Conservation (phyloP, 2,888 invertebrate genomes). For the Sesia apiformis region DNA sequence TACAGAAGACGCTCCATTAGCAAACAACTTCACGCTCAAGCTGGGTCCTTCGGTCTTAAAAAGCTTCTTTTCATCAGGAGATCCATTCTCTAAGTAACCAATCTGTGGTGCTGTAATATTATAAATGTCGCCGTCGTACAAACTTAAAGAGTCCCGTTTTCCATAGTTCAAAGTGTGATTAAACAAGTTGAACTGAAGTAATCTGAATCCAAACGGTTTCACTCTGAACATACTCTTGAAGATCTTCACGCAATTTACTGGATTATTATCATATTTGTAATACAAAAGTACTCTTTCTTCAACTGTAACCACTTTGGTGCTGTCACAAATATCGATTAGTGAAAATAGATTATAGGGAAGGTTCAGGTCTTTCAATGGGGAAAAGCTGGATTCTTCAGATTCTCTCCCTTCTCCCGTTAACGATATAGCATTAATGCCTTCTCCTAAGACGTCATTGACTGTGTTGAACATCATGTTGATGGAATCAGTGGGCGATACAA, state of each 20-base stretch:
- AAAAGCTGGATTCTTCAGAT: constrained; percentile 90
- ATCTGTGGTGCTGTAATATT: constrained; percentile 85
- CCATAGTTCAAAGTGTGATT: constrained; percentile 89
- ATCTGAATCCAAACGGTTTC: constrained; percentile 91
- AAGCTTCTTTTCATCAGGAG: constrained; percentile 81
- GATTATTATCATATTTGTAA: constrained; percentile 97
- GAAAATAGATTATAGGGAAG: constrained; percentile 95
- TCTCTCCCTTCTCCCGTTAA: constrained; percentile 94
- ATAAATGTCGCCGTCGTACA: constrained; percentile 95
- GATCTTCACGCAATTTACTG: constrained; percentile 98
- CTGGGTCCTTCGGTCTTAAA: constrained; percentile 85
- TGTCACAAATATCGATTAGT: constrained; percentile 96
- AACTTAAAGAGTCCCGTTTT: constrained; percentile 86
- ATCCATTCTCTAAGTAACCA: constrained; percentile 82
- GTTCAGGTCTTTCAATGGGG: constrained; percentile 85
- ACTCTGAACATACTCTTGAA: constrained; percentile 90
- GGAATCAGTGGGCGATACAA: constrained; percentile 90
- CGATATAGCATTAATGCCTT: constrained; percentile 91
- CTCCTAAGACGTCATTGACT: constrained; percentile 87
- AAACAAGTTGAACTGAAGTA: constrained; percentile 93
- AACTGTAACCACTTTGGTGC: constrained; percentile 91
- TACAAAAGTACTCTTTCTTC: constrained; percentile 94
- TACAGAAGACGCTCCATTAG: constrained; percentile 94
- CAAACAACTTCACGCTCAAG: constrained; percentile 91
- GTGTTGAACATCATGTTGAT: constrained; percentile 84